phyloP scores from a whole-genome alignment of 2,113 vertebrate genomes.

The Meriones unguiculatus region DNA sequence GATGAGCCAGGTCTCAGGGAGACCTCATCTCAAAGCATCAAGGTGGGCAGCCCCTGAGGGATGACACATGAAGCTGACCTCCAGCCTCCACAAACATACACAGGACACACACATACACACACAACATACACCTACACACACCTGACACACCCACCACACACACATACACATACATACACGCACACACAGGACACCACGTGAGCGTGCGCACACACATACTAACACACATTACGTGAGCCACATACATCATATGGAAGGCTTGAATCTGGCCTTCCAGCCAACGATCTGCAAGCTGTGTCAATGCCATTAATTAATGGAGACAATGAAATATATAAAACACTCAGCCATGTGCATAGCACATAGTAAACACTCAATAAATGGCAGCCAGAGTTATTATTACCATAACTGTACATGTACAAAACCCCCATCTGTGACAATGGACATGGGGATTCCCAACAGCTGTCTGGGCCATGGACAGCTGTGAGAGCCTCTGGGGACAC shows the following conservation, averaged over 20 bases:
- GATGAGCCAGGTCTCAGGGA: not conserved
- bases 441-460: not conserved
- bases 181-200: too few species aligned
- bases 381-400: not conserved
- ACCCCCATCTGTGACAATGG: not conserved
- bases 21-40: not conserved
- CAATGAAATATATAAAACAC: conserved; percentile 7
- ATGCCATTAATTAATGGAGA: not conserved
- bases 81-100: not conserved
- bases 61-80: not conserved
- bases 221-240: not conserved
- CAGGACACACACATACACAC: not conserved
- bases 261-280: not conserved
- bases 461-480: not conserved
- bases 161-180: not conserved
- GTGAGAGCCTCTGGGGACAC: not conserved
- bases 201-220: too few species aligned
- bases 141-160: not conserved
- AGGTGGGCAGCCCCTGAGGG: not conserved
- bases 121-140: not conserved
- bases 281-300: conserved; percentile 5
- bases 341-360: not conserved
- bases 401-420: not conserved
- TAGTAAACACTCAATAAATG: conserved; percentile 45
- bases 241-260: not conserved